These are phyloP conservation scores for Andrena minutula DNA, from an alignment of 2,888 invertebrate species.

Conservation along the genomic window DNA sequence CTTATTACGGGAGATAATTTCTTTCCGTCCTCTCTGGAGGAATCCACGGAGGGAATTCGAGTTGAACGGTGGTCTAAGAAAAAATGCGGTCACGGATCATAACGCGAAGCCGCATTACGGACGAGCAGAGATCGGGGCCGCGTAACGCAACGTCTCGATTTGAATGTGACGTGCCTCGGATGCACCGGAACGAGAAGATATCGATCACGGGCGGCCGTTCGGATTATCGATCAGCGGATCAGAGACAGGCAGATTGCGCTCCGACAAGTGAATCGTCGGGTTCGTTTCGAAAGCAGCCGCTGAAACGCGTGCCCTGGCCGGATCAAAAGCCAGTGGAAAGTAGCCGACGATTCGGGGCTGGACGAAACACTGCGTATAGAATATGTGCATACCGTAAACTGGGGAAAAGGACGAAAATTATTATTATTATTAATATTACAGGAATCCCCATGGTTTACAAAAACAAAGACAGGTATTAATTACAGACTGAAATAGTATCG, in stretches of 20 bases:
- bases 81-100: conserved; percentile 75
- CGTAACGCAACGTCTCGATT: conserved; percentile 67
- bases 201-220: conserved; percentile 28
- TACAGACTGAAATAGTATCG: no score
- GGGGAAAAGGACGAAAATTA: no score
- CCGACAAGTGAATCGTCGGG: background rate
- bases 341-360: background rate
- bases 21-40: background rate
- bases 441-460: no score
- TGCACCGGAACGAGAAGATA: conserved; percentile 45
- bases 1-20: conserved; percentile 6
- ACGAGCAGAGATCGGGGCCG: conserved; percentile 76
- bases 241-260: background rate
- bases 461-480: no score
- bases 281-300: background rate
- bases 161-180: conserved; percentile 62
- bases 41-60: conserved; percentile 53
- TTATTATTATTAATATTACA: no score
- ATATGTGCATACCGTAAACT: no score
- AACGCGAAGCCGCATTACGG: conserved; percentile 73
- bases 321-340: background rate
- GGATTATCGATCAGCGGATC: conserved; percentile 31
- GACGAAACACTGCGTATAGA: no score
- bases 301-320: background rate
- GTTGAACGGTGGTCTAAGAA: conserved; percentile 46